phyloP scores from a whole-genome alignment of 1,140 invertebrate species.

The Chrysopa pallens region DNA sequence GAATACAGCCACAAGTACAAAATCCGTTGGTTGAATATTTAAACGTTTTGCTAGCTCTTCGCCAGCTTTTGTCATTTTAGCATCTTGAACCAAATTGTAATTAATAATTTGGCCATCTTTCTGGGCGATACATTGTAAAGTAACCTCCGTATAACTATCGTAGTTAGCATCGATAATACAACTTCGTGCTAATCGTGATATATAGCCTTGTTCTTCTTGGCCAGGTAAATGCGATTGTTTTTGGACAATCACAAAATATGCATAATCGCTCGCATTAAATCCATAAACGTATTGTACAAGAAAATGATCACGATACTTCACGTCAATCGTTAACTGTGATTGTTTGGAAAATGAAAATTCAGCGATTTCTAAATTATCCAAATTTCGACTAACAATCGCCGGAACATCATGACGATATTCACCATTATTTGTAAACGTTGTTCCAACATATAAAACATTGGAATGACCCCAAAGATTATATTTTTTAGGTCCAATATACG shows the following conservation, averaged over 20 bases:
- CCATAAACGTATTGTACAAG: conserved; percentile 89
- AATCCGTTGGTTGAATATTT: conserved; percentile 55
- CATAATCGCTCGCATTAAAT: conserved; percentile 85
- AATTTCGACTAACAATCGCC: conserved; percentile 70
- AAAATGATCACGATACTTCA: conserved; percentile 87
- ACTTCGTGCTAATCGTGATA: conserved; percentile 72
- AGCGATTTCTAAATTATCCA: conserved; percentile 59
- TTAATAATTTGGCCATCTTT: conserved; percentile 26
- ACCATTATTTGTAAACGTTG: conserved; percentile 82
- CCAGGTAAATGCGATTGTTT: conserved; percentile 75
- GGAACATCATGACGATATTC: conserved; percentile 88
- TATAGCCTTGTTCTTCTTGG: conserved; percentile 76
- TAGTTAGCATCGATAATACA: conserved; percentile 90
- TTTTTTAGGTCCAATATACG: conserved; percentile 82
- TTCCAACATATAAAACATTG: conserved; percentile 84
- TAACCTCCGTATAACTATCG: conserved; percentile 90
- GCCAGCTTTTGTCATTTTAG: conserved; percentile 65
- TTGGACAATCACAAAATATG: conserved; percentile 90
- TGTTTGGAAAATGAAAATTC: conserved; percentile 75
- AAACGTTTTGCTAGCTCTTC: conserved; percentile 61
- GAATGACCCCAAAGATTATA: conserved; percentile 55
- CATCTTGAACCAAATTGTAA: conserved; percentile 86
- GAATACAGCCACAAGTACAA: conserved; percentile 68
- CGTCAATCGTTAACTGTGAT: conserved; percentile 76
- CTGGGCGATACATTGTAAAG: conserved; percentile 58